A percentile compares a stretch with the other conserved stretches of the same genome.
Conservation (phyloP, 2,797 vertebrate genomes). For the Clarias platycephalus region DNA sequence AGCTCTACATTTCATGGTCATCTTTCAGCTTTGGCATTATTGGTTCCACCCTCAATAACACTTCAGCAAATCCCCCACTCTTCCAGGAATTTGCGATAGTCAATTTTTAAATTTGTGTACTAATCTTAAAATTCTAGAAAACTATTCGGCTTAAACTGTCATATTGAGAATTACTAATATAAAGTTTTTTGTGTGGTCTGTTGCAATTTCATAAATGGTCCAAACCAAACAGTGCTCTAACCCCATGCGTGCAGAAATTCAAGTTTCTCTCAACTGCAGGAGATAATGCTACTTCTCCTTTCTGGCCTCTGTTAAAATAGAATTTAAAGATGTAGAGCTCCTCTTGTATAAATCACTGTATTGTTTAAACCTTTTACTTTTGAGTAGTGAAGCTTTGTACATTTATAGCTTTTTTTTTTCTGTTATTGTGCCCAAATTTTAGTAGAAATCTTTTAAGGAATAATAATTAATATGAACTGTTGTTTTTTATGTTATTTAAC, state of each 20-base stretch:
- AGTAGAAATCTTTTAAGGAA: background rate
- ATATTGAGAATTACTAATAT: background rate
- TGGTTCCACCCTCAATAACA: background rate
- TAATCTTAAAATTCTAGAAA: background rate
- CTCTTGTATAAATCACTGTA: background rate
- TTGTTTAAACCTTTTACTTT: background rate
- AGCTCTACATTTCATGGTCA: background rate
- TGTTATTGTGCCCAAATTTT: background rate
- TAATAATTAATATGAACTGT: too few species aligned
- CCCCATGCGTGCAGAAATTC: background rate
- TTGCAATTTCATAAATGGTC: background rate
- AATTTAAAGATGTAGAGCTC: background rate
- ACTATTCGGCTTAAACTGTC: background rate
- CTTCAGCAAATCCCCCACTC: background rate
- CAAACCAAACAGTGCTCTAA: background rate
- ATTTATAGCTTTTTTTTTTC: background rate
- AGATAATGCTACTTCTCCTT: background rate
- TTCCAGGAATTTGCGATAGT: background rate
- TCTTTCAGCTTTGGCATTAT: background rate
- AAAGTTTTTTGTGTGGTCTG: background rate
- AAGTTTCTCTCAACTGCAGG: background rate
- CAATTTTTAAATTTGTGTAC: too few species aligned
- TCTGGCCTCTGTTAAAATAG: conserved; percentile 1
- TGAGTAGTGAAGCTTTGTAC: background rate
- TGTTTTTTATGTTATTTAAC: background rate